Evolutionary conservation across 37 sponge, comb jelly and placozoan species (phyloP), one percentile per base, ranked within the genome.

Genomic region (Halisarca cf. caerulea): DNA sequence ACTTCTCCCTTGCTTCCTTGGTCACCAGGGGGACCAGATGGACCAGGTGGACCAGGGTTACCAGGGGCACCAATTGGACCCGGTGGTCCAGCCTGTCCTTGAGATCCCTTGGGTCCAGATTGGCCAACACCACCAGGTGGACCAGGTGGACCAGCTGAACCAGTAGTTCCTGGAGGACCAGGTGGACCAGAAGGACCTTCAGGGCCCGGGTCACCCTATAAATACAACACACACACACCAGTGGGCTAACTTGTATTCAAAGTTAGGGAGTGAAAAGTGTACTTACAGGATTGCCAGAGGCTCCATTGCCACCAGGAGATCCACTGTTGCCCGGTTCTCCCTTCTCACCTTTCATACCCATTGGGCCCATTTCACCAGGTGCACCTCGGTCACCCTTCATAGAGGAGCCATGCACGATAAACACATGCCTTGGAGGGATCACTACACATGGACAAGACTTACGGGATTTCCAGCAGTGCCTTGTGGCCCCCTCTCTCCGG

Each of bases 11-110:
- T 60, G 44, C 74, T 74, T 64, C 93, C 93, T 18, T 86, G 87
- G n/a, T 83, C 62, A 34, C 93, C 93, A 20, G 70, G 69, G n/a
- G 74, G 87, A 58, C 93, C 93, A 0, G 74, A 18, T n/a, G 78
- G 33, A n/a, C 93, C 93, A 66, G 90, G 60, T 9, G 78, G 44
- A 8, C 93, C 93, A 38, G 85, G 35, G 0, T 23, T 25, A 28
- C 93, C 93, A 64, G 81, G 79, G 0, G 24, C 33, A n/a, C 93
- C 93, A 64, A 82, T 82, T 37, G 78, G 80, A 4, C 85, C 42
- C 53, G 59, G 20, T 24, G 2, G 33, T n/a, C 71, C 51, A 14
- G 39, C n/a, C 23, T 4, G 84, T 20, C 44, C 60, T 27, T 6
- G 3, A 30, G 75, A 68, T 61, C 84, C 37, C 70, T 83, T 33